These are phyloP conservation scores for Hyperoplus lanceolatus DNA, from an alignment of 2,797 vertebrate species.

Conservation along the genomic window DNA sequence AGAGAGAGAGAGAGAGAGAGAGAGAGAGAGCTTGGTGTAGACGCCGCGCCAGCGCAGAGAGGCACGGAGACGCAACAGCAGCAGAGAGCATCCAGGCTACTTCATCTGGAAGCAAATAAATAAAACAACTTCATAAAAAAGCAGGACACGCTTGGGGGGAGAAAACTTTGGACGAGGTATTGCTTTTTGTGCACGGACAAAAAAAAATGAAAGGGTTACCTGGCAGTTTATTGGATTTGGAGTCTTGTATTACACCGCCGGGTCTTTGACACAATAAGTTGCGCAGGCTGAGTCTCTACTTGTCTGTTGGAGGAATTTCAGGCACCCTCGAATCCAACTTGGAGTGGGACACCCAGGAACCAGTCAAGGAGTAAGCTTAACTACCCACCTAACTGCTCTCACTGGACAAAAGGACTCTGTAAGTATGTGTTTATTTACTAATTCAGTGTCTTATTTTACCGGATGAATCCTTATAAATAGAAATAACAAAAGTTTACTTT, in stretches of 20 bases:
- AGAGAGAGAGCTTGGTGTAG: conserved; percentile 23
- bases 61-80: conserved; percentile 62
- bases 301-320: conserved; percentile 56
- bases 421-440: conserved; percentile 47
- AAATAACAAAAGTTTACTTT: not conserved
- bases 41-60: conserved; percentile 66
- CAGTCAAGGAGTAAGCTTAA: conserved; percentile 65
- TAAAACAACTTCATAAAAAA: not conserved
- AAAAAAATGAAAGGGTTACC: conserved; percentile 76
- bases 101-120: conserved; percentile 27
- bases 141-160: not conserved
- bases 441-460: not conserved
- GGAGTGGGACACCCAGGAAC: conserved; percentile 60
- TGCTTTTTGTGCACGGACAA: conserved; percentile 49
- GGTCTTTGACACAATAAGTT: conserved; percentile 70
- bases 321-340: conserved; percentile 47
- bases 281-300: conserved; percentile 46
- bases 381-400: conserved; percentile 35
- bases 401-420: conserved; percentile 55
- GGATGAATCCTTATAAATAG: not conserved
- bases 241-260: conserved; percentile 46
- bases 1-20: conserved; percentile 23
- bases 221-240: conserved; percentile 60
- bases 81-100: conserved; percentile 53
- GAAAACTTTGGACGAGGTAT: not conserved